Conservation (phyloP, 1,140 invertebrate genomes). For the Drosophila sproati region DNA sequence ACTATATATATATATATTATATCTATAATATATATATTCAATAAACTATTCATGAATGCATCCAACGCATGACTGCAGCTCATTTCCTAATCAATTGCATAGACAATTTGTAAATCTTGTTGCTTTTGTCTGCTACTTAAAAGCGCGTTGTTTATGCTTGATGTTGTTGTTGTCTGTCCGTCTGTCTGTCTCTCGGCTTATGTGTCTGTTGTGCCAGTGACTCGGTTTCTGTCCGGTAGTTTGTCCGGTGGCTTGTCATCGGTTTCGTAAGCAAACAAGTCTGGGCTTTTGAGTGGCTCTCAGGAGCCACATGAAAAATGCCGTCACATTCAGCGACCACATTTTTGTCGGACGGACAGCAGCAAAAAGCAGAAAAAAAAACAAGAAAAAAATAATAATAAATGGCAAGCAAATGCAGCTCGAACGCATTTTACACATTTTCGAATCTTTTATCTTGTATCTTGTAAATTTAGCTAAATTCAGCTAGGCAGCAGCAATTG, state of each 20-base stretch:
- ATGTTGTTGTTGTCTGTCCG: constrained; percentile 2
- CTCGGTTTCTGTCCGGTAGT: constrained; percentile 25
- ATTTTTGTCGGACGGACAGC: constrained; percentile 29
- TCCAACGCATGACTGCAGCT: background rate
- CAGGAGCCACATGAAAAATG: constrained; percentile 36
- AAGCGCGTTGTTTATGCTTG: constrained; percentile 13
- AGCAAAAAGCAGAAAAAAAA: constrained; percentile 30
- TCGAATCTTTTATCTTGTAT: constrained; percentile 37
- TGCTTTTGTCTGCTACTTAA: constrained; percentile 15
- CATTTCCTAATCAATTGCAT: constrained; percentile 47
- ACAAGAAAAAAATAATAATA: constrained; percentile 12
- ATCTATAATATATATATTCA: too few relatives aligned
- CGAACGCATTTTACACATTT: constrained; percentile 69
- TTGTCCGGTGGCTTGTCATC: constrained; percentile 2
- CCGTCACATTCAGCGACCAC: constrained; percentile 38
- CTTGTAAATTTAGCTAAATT: constrained; percentile 34
- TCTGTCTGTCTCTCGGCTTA: constrained; percentile 5
- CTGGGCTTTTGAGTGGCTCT: constrained; percentile 7
- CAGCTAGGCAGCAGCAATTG: constrained; percentile 31
- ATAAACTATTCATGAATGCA: too few relatives aligned
- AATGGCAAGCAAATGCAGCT: constrained; percentile 47
- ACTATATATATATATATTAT: constrained; percentile 2
- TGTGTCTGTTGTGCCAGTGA: constrained; percentile 41
- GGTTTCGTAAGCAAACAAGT: constrained; percentile 57
- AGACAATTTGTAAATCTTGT: background rate